Conservation (phyloP, 2,113 vertebrate species). For the Balaeniceps rex region DNA sequence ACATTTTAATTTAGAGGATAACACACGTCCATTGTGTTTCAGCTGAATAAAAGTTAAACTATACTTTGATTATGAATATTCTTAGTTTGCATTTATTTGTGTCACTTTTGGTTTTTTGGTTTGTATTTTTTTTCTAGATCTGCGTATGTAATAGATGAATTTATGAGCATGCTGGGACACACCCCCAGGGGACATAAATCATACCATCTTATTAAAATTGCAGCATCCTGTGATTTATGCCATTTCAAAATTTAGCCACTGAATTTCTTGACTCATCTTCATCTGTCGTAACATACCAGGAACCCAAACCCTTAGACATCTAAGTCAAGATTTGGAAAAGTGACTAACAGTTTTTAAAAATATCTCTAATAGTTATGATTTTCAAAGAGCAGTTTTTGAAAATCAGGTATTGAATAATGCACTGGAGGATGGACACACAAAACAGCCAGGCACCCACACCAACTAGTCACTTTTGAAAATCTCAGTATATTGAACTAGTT, state of each 20-base stretch:
- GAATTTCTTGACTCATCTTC: neutral
- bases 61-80: neutral
- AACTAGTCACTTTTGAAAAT: neutral
- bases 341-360: neutral
- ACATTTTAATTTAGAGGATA: neutral
- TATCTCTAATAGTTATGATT: neutral
- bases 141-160: rapidly evolving
- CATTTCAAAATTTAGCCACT: neutral
- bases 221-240: neutral
- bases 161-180: neutral
- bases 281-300: neutral
- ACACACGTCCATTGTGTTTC: neutral
- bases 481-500: neutral
- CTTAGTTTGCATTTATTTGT: neutral
- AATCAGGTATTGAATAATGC: neutral
- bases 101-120: neutral
- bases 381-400: neutral
- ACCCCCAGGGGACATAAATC: neutral
- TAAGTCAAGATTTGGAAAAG: neutral
- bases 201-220: neutral
- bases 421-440: neutral
- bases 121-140: neutral
- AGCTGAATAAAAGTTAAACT: neutral
- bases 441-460: neutral
- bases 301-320: neutral